Evolutionary conservation across 2,888 invertebrate species (phyloP).

Genomic region (Chymomyza procnemis): DNA sequence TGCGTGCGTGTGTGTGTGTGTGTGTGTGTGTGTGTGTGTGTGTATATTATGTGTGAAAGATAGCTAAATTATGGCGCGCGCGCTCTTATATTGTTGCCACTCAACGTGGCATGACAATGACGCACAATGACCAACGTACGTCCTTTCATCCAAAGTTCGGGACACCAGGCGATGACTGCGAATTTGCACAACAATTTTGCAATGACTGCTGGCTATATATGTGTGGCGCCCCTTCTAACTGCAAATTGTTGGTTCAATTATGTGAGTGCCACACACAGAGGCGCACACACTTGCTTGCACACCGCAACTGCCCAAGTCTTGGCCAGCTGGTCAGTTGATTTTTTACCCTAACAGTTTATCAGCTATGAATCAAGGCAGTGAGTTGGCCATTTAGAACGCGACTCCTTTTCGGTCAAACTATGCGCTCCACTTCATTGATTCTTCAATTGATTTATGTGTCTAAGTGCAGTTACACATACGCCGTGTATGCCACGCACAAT

Average conservation of each 20-base stretch:
- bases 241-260: constrained; percentile 58
- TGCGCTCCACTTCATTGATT: constrained; percentile 59
- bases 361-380: constrained; percentile 46
- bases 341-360: constrained; percentile 40
- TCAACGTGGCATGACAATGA: constrained; percentile 35
- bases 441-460: constrained; percentile 59
- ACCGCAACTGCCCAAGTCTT: not conserved
- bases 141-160: not conserved
- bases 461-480: constrained; percentile 20
- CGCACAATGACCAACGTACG: constrained; percentile 2
- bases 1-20: not conserved
- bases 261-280: constrained; percentile 38
- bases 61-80: constrained; percentile 66
- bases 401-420: constrained; percentile 15
- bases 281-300: not conserved
- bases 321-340: not conserved
- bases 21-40: not conserved
- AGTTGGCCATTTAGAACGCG: constrained; percentile 30
- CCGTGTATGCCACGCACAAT: not conserved
- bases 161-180: not conserved
- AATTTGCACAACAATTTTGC: constrained; percentile 11
- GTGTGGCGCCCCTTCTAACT: constrained; percentile 25
- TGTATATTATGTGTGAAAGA: constrained; percentile 65
- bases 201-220: not conserved
- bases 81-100: constrained; percentile 58